Base-by-base conservation (phyloP, 1,140 invertebrate species). In the Leptinotarsa defecta region DNA sequence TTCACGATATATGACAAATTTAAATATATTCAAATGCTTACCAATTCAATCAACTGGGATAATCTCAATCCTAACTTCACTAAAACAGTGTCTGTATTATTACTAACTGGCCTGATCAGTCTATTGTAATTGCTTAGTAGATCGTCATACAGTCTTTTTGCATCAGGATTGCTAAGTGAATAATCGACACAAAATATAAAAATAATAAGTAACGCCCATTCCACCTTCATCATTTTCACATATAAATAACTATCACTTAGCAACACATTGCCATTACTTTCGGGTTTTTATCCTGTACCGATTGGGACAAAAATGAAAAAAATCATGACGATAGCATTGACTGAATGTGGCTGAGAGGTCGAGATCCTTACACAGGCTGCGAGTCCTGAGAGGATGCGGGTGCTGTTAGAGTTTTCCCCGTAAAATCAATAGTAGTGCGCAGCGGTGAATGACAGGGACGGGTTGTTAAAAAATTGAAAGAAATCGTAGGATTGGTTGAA, bases 101-200 rank as follows among this genome's bases (percentile, higher is more conserved):
- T 96, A 78, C 92, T 92, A 6, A 98, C 96, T 1, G 97, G 97
- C 81, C 97, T 88, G 74, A 98, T 97, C 48, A 98, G 90, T 78
- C 96, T 92, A 88, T 99, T 99, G 86, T 99, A 99, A 87, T 96
- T 97, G 81, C 95, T 96, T 73, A 99, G 89, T 63, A 99, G 88
- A 87, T 99, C 97, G 83, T 98, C 96, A 85, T 97, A 97, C 34
- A 97, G 90, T 73, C 96, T 89, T 85, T 97, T 97, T 2, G 96
- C 95, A 82, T 98, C 95, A 1, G 95, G 95, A 89, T 96, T 96
- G 43, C 79, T 74, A 3, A 77, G 76, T 13, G 74, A 74, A 74
- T 68, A 73, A 61, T 77, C 57, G 6, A 79, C 74, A 19, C 68
- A 77, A 67, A 77, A 75, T 34, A 75, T 43, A 17, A 78, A 75